phyloP scores from a whole-genome alignment of 2,797 vertebrate genomes.

The Melopsittacus undulatus region DNA sequence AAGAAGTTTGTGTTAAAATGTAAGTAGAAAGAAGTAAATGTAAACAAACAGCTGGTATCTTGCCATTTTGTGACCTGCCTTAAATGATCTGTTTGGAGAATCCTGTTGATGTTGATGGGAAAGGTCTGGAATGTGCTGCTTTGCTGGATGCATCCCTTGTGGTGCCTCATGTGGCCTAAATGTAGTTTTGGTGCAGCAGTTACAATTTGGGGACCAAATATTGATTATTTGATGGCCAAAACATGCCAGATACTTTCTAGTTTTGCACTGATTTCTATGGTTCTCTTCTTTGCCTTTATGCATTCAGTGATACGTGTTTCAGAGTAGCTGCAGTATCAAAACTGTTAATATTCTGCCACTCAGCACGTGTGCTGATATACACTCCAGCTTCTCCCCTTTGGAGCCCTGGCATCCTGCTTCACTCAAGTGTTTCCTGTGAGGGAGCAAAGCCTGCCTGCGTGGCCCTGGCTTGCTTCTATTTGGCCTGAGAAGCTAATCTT shows the following conservation, averaged over 20 bases:
- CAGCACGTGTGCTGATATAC: background rate
- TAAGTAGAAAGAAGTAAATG: background rate
- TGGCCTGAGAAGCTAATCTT: conserved; percentile 35
- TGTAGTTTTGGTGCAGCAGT: background rate
- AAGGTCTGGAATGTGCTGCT: background rate
- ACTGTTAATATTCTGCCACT: conserved; percentile 6
- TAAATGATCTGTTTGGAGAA: background rate
- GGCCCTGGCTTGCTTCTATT: conserved; percentile 23
- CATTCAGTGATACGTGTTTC: background rate
- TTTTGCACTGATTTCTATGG: background rate
- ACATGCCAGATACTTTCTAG: background rate
- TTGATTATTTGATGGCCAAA: background rate
- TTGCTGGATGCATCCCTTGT: background rate
- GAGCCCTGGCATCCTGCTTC: conserved; percentile 5
- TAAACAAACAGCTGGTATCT: background rate
- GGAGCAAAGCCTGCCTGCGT: background rate
- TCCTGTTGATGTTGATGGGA: background rate
- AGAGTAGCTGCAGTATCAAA: background rate
- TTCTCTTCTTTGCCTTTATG: background rate
- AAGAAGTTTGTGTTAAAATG: background rate
- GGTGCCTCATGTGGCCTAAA: background rate
- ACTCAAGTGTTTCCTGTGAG: conserved; percentile 6
- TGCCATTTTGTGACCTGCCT: background rate
- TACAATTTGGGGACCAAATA: background rate
- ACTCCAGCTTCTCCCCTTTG: background rate